These are phyloP conservation scores for Lasioglossum leucozonium DNA, from an alignment of 2,888 invertebrate species.

Conservation along the genomic window DNA sequence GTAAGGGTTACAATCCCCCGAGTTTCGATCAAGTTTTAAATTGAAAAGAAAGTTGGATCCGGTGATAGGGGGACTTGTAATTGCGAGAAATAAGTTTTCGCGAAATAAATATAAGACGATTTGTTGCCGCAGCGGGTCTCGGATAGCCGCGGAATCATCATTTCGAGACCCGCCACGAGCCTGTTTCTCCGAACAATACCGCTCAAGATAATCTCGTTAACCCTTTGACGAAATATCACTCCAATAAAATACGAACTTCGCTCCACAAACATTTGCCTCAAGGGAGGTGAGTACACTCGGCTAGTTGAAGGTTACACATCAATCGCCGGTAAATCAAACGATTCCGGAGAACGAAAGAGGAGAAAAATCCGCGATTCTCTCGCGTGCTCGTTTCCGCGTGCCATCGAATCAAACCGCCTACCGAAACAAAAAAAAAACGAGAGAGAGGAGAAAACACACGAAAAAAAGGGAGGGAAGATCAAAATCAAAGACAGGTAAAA, in stretches of 20 bases:
- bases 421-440: neutral
- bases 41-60: neutral
- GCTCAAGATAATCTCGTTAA: slow-evolving; percentile 18
- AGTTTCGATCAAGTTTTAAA: neutral
- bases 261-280: slow-evolving; percentile 26
- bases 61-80: neutral
- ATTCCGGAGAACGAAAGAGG: neutral
- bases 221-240: slow-evolving; percentile 23
- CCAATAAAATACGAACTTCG: slow-evolving; percentile 22
- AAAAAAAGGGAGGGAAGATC: neutral
- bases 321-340: slow-evolving; percentile 19
- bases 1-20: neutral
- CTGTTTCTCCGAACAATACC: neutral
- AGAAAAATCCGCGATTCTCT: slow-evolving; percentile 13
- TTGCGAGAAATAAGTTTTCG: neutral
- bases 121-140: neutral
- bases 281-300: slow-evolving; percentile 23
- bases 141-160: neutral
- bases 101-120: neutral
- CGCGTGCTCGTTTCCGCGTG: slow-evolving; percentile 7
- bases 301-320: slow-evolving; percentile 25
- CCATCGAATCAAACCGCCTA: slow-evolving; percentile 13
- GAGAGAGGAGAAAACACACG: neutral
- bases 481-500: slow-evolving; percentile 9
- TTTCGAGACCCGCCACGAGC: neutral